Evolutionary conservation across 2,888 invertebrate genomes (phyloP).

Genomic region (Platynereis dumerilii): DNA sequence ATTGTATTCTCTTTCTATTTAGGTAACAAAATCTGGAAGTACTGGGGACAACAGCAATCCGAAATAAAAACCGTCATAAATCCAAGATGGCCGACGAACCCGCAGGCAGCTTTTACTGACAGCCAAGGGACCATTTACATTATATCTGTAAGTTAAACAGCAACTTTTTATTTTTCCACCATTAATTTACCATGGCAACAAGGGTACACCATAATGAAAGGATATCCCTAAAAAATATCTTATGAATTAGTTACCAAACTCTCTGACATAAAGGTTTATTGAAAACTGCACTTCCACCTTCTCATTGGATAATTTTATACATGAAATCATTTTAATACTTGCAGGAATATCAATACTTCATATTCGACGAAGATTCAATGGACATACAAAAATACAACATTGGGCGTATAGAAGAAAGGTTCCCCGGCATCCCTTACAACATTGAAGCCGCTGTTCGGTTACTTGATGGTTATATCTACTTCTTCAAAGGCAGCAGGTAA

Average conservation of each 20-base stretch:
- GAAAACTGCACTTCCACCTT: no score
- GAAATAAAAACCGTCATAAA: constrained; percentile 24
- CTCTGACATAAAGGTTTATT: no score
- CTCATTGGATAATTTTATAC: no score
- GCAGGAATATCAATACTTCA: constrained; percentile 41
- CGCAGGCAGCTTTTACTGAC: constrained; percentile 50
- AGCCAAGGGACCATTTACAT: constrained; percentile 50
- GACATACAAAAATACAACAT: constrained; percentile 42
- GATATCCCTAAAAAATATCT: no score
- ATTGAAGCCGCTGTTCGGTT: constrained; percentile 34
- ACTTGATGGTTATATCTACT: constrained; percentile 32
- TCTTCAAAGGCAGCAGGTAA: constrained; percentile 38
- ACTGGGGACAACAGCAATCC: constrained; percentile 41
- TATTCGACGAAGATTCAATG: constrained; percentile 42
- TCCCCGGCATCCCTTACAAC: constrained; percentile 45
- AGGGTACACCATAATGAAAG: no score
- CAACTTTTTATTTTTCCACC: background rate
- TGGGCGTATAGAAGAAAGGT: constrained; percentile 36
- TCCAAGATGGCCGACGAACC: constrained; percentile 39
- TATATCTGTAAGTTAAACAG: constrained; percentile 43
- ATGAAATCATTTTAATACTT: no score
- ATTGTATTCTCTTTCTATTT: background rate
- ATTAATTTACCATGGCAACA: no score
- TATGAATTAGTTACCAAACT: no score
- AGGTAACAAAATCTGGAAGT: constrained; percentile 52